These are phyloP conservation scores for Anisognathus igniventris DNA, from an alignment of 2,797 vertebrate species.

Conservation along the genomic window DNA sequence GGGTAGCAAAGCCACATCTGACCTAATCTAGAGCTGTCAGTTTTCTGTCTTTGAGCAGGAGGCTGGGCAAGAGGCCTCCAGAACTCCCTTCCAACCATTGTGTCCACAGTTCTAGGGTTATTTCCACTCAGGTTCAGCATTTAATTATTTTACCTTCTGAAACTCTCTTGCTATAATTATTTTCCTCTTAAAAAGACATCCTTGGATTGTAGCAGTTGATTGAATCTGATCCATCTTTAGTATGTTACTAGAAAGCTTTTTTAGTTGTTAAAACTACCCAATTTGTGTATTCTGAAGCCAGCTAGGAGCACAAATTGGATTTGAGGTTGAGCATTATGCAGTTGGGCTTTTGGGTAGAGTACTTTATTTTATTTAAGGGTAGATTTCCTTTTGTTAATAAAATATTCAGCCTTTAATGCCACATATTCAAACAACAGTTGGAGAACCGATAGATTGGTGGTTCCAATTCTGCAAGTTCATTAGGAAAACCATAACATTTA, in stretches of 20 bases:
- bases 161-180: not conserved
- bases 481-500: constrained; percentile 41
- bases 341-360: not conserved
- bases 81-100: not conserved
- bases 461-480: not conserved
- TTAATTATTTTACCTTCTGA: not conserved
- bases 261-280: not conserved
- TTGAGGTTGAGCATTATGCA: not conserved
- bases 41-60: not conserved
- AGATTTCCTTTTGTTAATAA: constrained; percentile 28
- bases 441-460: not conserved
- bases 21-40: not conserved
- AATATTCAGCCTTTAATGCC: constrained; percentile 33
- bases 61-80: not conserved
- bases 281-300: not conserved
- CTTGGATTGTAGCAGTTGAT: not conserved
- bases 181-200: not conserved
- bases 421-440: constrained; percentile 19
- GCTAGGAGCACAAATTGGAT: not conserved
- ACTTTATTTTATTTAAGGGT: not conserved
- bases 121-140: not conserved
- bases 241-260: not conserved
- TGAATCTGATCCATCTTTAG: not conserved
- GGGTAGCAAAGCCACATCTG: not conserved
- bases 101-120: not conserved